Evolutionary conservation across 2,888 invertebrate genomes (phyloP), one percentile per base, ranked within the genome.

Genomic region (Archips xylosteana): DNA sequence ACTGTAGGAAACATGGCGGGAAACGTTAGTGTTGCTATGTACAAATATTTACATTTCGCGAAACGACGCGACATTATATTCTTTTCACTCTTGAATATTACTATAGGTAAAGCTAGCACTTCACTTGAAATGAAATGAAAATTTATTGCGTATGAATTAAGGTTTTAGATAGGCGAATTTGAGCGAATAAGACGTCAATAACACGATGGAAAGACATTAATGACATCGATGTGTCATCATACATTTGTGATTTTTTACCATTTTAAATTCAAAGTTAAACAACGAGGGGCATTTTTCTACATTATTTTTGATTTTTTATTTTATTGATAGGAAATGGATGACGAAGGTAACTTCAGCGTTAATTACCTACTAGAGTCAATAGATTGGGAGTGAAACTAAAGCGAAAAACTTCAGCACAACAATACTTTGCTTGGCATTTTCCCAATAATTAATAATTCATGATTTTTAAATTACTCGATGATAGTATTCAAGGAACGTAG

Each of bases 261-360:
- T 23, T 32, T 57, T 57, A 57, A 57, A 57, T 57, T 32, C 10
- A 4, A 57, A 32, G 12, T 57, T 12, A 2, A 32, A 23, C 32
- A 23, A 15, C 8, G 9, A 54, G 12, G 32, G 10, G 12, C 32
- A 10, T 12, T 57, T 57, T 57, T 8, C 39, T 49, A n/a, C 49
- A 9, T n/a, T 49, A 54, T 5, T 54, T 54, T 54, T 9, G 2
- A 8, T 9, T 54, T 15, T 3, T 12, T 45, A 45, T 45, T 12
- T 45, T 12, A 32, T 5, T 49, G 12, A 47, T 32, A 13, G 13
- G 12, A 9, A 62, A 70, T 62, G 62, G 39, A 51, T 13, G 49
- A 54, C 54, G 62, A 69, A 61, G 69, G 69, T 39, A 42, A 32
- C 4, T 2, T 6, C 15, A n/a, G 12, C 39, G 8, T n/a, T 61